These are phyloP conservation scores for Corapipo altera DNA, from an alignment of 2,113 vertebrate genomes.

Conservation along the genomic window DNA sequence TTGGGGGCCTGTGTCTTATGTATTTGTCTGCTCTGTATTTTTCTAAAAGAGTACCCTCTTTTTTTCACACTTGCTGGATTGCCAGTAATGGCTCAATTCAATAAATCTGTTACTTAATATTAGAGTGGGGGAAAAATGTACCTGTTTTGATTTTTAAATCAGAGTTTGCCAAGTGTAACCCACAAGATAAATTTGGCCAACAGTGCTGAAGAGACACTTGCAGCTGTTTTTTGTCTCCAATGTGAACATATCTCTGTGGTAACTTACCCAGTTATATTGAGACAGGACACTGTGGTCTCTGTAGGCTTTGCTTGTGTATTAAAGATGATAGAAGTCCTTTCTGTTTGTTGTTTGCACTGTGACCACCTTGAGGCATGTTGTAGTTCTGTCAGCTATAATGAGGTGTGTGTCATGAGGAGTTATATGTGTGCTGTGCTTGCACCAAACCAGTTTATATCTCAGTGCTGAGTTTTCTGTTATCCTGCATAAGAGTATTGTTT, in stretches of 20 bases:
- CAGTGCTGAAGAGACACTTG: not conserved
- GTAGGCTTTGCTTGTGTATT: slow-evolving; percentile 23
- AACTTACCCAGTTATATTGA: not conserved
- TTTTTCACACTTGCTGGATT: not conserved
- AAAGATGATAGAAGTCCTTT: slow-evolving; percentile 6
- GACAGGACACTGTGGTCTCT: not conserved
- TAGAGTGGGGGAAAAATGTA: not conserved
- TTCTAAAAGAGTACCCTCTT: not conserved
- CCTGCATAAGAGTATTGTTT: not conserved
- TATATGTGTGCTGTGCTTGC: not conserved
- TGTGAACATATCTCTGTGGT: not conserved
- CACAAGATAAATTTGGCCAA: not conserved
- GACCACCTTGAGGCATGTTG: not conserved
- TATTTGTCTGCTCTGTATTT: not conserved
- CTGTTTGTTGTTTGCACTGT: not conserved
- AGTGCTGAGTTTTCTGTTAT: not conserved
- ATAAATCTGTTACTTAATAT: not conserved
- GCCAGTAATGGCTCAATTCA: not conserved
- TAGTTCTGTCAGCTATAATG: not conserved
- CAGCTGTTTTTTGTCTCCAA: not conserved
- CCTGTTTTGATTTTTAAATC: slow-evolving; percentile 27
- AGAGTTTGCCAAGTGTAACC: slow-evolving; percentile 8
- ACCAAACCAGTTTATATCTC: not conserved
- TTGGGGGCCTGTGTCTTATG: not conserved
- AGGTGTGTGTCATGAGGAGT: not conserved